A percentile compares a stretch with the other conserved stretches of the same genome.
Evolutionary conservation across 2,113 vertebrate genomes (phyloP).

Genomic region (Setophaga coronata): DNA sequence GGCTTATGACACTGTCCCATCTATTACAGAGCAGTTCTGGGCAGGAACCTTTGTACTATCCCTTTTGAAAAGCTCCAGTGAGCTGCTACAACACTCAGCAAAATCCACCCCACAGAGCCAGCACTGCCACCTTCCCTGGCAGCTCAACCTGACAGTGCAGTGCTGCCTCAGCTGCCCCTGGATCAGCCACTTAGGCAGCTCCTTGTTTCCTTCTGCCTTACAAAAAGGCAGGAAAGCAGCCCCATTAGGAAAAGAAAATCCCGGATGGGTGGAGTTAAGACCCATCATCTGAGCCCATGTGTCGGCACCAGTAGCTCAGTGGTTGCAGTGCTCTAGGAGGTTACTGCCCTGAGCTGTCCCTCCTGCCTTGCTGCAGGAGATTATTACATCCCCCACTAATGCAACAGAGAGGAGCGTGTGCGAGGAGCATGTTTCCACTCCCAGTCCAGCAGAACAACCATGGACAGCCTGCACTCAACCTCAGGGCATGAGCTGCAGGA

Average conservation of each 20-base stretch:
- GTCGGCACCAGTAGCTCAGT: not conserved
- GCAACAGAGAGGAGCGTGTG: not conserved
- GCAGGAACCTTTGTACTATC: slow-evolving; percentile 11
- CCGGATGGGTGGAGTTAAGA: not conserved
- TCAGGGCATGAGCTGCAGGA: not conserved
- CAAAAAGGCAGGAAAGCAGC: not conserved
- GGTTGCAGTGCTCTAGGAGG: not conserved
- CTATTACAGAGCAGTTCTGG: not conserved
- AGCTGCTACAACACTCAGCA: not conserved
- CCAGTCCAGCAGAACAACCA: not conserved
- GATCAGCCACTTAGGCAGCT: not conserved
- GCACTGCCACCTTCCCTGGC: not conserved
- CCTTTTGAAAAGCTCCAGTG: not conserved
- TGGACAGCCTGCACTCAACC: not conserved
- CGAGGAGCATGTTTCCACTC: not conserved
- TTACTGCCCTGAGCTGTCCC: not conserved
- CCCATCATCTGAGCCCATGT: not conserved
- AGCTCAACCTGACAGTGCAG: not conserved
- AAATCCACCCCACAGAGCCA: not conserved
- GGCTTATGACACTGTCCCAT: not conserved
- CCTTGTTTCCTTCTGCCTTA: not conserved
- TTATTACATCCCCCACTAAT: not conserved
- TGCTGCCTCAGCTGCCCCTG: not conserved
- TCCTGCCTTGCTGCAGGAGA: not conserved
- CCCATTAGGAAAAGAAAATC: not conserved